phyloP scores from a whole-genome alignment of 2,888 invertebrate genomes.

The Geophilus truncorum region DNA sequence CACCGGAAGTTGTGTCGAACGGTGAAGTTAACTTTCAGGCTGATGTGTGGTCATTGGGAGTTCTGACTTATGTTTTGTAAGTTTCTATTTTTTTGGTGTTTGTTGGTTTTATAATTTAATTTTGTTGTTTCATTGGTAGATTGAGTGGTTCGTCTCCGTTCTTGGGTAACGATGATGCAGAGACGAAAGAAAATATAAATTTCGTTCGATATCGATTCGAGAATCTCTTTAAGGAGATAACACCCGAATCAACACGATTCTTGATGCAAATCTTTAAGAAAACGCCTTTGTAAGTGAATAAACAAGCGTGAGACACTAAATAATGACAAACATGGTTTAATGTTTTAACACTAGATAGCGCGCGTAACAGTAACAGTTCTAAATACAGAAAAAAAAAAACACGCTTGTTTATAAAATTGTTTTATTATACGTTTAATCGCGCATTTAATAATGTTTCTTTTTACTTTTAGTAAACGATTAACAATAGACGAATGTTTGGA shows the following conservation, averaged over 20 bases:
- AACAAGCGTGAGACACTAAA: not conserved
- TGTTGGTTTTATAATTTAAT: not conserved
- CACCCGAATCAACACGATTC: conserved; percentile 87
- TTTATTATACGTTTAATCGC: too few species aligned
- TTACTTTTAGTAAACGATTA: conserved; percentile 74
- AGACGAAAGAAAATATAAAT: conserved; percentile 84
- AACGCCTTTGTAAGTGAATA: conserved; percentile 71
- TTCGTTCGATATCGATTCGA: conserved; percentile 91
- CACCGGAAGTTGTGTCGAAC: conserved; percentile 83
- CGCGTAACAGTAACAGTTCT: too few species aligned
- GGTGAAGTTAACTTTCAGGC: conserved; percentile 83
- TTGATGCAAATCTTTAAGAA: conserved; percentile 93
- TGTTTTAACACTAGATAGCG: not conserved
- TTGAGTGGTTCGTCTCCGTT: conserved; percentile 91
- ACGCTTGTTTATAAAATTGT: too few species aligned
- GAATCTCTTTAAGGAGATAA: conserved; percentile 87
- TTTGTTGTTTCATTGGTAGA: conserved; percentile 39
- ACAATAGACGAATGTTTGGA: conserved; percentile 90
- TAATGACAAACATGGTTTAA: too few species aligned
- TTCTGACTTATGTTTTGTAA: conserved; percentile 74
- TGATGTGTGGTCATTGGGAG: conserved; percentile 95
- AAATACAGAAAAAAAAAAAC: too few species aligned
- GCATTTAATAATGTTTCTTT: conserved; percentile 32
- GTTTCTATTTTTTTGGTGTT: conserved; percentile 29
- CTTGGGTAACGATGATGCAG: conserved; percentile 70